phyloP scores from a whole-genome alignment of 2,888 invertebrate species.

The Subacronicta megacephala region DNA sequence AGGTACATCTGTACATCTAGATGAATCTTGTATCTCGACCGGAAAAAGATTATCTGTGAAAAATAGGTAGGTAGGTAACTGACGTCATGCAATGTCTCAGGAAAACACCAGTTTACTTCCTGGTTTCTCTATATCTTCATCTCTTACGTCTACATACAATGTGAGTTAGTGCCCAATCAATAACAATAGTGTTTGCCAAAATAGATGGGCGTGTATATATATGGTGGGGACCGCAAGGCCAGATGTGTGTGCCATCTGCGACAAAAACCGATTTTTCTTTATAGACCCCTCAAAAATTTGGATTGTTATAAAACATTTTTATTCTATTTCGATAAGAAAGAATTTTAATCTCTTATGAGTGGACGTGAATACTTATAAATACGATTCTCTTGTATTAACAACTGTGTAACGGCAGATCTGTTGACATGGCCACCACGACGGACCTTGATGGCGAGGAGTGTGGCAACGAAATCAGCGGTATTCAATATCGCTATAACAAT shows the following conservation, averaged over 20 bases:
- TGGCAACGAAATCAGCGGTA: conserved; percentile 52
- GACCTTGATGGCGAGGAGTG: conserved; percentile 64
- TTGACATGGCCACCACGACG: conserved; percentile 62
- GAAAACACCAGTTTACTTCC: conserved; percentile 25
- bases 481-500: neutral
- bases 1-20: no score
- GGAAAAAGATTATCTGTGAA: no score
- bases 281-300: no score
- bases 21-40: no score
- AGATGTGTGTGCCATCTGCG: conserved; percentile 2
- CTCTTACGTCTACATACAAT: conserved; percentile 3
- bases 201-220: neutral
- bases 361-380: conserved; percentile 15
- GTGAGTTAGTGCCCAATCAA: conserved; percentile 7
- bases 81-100: conserved; percentile 9
- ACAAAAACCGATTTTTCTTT: neutral
- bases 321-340: conserved; percentile 9
- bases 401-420: conserved; percentile 63
- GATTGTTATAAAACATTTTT: no score
- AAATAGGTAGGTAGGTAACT: no score
- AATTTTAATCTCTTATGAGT: conserved; percentile 6
- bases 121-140: conserved; percentile 12
- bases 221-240: neutral
- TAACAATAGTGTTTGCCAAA: conserved; percentile 8
- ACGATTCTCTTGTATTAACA: conserved; percentile 57